Evolutionary conservation across 2,113 vertebrate genomes (phyloP), one percentile per base, ranked within the genome.

Genomic region (Nesospiza acunhae): DNA sequence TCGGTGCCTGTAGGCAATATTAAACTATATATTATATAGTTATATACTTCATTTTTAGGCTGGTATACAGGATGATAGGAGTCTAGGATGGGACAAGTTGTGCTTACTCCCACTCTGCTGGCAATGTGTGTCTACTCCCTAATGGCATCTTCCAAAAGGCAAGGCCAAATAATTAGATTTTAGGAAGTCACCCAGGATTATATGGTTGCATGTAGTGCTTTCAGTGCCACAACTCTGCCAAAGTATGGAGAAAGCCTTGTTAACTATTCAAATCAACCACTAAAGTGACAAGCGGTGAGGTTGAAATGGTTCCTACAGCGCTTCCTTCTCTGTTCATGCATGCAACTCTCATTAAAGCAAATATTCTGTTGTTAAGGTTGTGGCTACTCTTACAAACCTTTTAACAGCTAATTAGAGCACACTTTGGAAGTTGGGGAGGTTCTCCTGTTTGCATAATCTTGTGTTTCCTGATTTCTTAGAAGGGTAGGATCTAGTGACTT

Each of bases 401-500:
- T 91, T 67, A 74, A 70, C 28, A 89, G 53, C 59, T 94, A 50
- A 85, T 95, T 79, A 91, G 66, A 74, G 30, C 15, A 23, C 0
- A 0, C 33, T 79, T 78, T 96, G 52, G 73, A 92, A 78, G 41
- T 24, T 67, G 82, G 33, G 59, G 60, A 89, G 64, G 39, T 88
- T 96, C 81, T 93, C 2, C 28, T 77, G 35, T 75, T 93, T 89
- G 67, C 75, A 79, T 85, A 62, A 70, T 66, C 42, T 84, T 58
- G 76, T 10, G 53, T 90, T 96, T 96, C 90, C 90, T 78, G 37
- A 53, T 94, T 96, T 96, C 94, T 95, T 96, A 56, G 93, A 94
- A 90, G 46, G n/a, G 8, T 66, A 77, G 89, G 63, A 88, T 93
- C 47, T 69, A 63, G 85, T 63, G 44, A 72, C 68, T 83, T 89